Base-by-base conservation (phyloP, 2,113 vertebrate species). In the Larimichthys polyactis region DNA sequence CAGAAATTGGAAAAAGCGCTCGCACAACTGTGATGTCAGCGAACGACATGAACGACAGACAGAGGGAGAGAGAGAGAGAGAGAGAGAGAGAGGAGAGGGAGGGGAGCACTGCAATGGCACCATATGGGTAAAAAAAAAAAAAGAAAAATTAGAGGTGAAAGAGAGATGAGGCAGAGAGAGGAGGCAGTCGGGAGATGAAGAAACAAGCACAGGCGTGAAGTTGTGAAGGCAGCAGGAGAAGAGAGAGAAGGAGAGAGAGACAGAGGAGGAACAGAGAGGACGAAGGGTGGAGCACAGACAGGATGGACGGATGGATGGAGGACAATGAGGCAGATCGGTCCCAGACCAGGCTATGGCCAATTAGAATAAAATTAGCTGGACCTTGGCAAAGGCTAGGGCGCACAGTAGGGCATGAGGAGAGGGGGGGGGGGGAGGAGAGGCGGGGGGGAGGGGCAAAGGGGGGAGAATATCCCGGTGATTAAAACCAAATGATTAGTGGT, bases 311-410 rank as follows among this genome's bases (percentile, higher is more conserved):
- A 91, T 86, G 79, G 85, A 90, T 68, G 86, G 24, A 84, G 82
- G 90, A 91, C 91, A 93, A 92, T 92, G 91, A 94, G 88, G 91
- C 89, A 89, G 78, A 93, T 91, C 84, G 81, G 91, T 89, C 93
- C 91, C 90, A 90, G 90, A 88, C 85, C 88, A 81, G 75, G 84
- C 87, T 84, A 73, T 80, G 83, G 88, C 93, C 94, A 95, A 95
- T 94, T 95, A 94, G 93, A 95, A 95, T 95, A 91, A 93, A 95
- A 95, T 96, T 91, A 94, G 93, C 91, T 93, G 93, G 94, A 95
- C 95, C 94, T 94, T 94, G 94, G 94, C 93, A 94, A 95, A 94
- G 94, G 92, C 94, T 93, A 91, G 92, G 94, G 90, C 91, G 69
- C 92, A 89, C 91, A 91, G 92, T 87, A 87, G 88, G 90, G 90